Evolutionary conservation across 2,113 vertebrate species (phyloP).

Genomic region (Miniopterus natalensis): DNA sequence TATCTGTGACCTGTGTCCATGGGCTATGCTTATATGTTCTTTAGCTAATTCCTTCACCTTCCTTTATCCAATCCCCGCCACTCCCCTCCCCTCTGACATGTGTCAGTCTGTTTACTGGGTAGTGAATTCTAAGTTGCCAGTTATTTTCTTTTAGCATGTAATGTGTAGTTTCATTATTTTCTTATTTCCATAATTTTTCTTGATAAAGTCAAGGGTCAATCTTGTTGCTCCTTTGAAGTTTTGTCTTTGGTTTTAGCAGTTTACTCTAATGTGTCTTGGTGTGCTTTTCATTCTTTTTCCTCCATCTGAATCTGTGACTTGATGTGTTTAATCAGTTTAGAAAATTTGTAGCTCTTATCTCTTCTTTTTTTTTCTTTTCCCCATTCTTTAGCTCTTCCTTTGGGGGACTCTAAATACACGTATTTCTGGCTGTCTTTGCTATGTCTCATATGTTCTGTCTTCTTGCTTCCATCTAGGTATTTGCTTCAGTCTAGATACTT

Average conservation of each 20-base stretch:
- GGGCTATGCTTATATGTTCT: no score
- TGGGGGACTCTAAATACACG: neutral
- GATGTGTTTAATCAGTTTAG: neutral
- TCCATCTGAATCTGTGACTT: neutral
- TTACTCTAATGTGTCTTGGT: neutral
- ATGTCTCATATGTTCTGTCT: neutral
- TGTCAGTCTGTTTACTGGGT: neutral
- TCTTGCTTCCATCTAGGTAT: neutral
- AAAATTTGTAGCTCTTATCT: neutral
- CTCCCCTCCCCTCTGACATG: no score
- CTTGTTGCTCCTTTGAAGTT: neutral
- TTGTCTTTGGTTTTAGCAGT: neutral
- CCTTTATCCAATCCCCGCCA: no score
- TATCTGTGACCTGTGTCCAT: no score
- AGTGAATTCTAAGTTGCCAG: neutral
- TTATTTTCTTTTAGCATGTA: constrained; percentile 22
- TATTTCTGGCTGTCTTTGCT: neutral
- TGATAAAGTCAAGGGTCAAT: neutral
- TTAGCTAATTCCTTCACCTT: no score
- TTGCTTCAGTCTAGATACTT: constrained; percentile 38
- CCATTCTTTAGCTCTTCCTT: neutral
- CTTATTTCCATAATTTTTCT: neutral
- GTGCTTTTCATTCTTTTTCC: constrained; percentile 37
- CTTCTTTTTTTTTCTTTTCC: constrained; percentile 18
- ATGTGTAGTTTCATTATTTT: neutral